Conservation (phyloP, 2,113 vertebrate genomes). For the Ochotona curzoniae region DNA sequence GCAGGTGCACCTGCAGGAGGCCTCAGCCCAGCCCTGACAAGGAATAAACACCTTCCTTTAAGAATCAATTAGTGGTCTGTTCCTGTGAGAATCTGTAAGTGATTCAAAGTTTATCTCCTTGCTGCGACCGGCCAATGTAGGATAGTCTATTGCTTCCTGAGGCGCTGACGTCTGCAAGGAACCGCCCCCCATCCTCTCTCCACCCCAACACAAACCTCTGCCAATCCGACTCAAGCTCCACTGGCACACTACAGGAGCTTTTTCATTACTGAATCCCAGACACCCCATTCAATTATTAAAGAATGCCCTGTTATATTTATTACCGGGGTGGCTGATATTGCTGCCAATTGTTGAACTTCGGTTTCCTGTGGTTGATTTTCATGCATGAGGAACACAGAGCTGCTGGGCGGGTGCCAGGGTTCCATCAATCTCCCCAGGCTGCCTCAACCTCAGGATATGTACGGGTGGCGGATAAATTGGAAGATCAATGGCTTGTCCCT, state of each 20-base stretch:
- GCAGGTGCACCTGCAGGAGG: neutral
- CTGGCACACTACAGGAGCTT: slow-evolving; percentile 47
- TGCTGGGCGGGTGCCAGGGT: slow-evolving; percentile 74
- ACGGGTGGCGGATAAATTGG: slow-evolving; percentile 86
- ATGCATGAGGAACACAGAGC: slow-evolving; percentile 83
- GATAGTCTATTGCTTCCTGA: neutral
- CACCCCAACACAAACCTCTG: neutral
- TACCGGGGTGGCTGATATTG: slow-evolving; percentile 81
- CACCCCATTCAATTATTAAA: slow-evolving; percentile 86
- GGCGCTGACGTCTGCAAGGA: neutral
- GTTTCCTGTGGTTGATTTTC: slow-evolving; percentile 88
- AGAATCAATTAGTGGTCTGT: slow-evolving; percentile 24
- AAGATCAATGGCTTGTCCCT: slow-evolving; percentile 89
- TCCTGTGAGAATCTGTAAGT: neutral
- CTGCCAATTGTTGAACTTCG: slow-evolving; percentile 84
- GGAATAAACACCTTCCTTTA: neutral
- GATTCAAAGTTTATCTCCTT: neutral
- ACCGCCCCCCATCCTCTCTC: neutral
- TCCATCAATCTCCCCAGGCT: slow-evolving; percentile 85
- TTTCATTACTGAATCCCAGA: slow-evolving; percentile 82
- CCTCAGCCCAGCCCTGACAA: neutral
- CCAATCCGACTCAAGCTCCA: neutral
- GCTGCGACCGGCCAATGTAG: neutral
- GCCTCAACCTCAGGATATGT: slow-evolving; percentile 85
- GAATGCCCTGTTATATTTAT: slow-evolving; percentile 85